Evolutionary conservation across 1,140 invertebrate genomes (phyloP).

Genomic region (Pseudomyrmex flavicornis): DNA sequence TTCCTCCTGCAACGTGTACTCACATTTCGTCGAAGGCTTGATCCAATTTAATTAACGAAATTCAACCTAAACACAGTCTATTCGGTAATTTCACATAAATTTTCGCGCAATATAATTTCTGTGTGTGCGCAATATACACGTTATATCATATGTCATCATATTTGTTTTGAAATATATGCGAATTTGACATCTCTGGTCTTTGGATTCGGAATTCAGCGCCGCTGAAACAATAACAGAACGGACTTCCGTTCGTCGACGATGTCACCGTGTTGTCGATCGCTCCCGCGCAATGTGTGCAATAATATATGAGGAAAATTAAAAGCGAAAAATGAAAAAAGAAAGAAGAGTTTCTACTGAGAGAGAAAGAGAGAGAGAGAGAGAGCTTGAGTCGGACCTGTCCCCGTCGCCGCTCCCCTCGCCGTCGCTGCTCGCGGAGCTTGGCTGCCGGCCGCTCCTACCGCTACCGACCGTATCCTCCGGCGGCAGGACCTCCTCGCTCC

Average conservation of each 20-base stretch:
- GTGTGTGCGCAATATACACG: constrained; percentile 3
- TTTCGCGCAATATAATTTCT: background rate
- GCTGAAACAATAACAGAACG: too few species aligned
- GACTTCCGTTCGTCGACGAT: constrained; percentile 5
- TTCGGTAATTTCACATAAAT: background rate
- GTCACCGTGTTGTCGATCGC: constrained; percentile 28
- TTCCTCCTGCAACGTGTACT: constrained; percentile 71
- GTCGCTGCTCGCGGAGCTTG: constrained; percentile 96
- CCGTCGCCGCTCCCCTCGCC: constrained; percentile 94
- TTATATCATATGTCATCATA: background rate
- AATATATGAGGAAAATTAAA: constrained; percentile 58
- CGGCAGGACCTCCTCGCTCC: constrained; percentile 96
- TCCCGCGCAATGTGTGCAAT: constrained; percentile 48
- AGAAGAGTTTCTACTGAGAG: constrained; percentile 34
- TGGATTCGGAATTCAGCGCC: background rate
- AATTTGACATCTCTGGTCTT: background rate
- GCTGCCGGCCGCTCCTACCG: constrained; percentile 90
- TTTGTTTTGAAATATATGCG: background rate
- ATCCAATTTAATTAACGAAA: constrained; percentile 51
- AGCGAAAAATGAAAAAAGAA: constrained; percentile 14
- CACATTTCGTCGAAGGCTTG: constrained; percentile 81
- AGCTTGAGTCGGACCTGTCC: constrained; percentile 88
- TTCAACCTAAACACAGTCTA: constrained; percentile 10
- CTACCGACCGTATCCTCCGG: constrained; percentile 91
- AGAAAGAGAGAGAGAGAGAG: constrained; percentile 40